Percentiles rank a stretch among this genome's conserved stretches.
These are phyloP conservation scores for Drosophila ogumai DNA, from an alignment of 1,140 invertebrate genomes.

Conservation along the genomic window DNA sequence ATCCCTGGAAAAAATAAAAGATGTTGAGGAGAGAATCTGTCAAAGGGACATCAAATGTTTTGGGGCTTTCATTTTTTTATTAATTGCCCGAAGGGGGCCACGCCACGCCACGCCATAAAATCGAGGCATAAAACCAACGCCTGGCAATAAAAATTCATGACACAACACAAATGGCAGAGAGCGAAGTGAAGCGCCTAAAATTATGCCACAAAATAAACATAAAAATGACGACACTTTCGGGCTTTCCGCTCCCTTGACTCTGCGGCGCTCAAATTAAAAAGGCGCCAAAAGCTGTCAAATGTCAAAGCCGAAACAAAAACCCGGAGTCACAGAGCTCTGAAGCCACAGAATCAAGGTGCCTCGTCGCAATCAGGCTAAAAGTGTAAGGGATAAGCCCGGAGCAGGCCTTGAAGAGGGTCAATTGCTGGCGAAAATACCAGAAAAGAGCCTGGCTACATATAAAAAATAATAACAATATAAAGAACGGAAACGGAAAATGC, in stretches of 20 bases:
- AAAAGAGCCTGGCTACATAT: slow-evolving; percentile 24
- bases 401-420: slow-evolving; percentile 41
- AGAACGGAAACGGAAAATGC: slow-evolving; percentile 23
- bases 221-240: slow-evolving; percentile 54
- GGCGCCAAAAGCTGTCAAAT: slow-evolving; percentile 78
- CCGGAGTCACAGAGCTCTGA: slow-evolving; percentile 36
- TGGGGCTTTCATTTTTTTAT: slow-evolving; percentile 56
- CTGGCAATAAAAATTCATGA: slow-evolving; percentile 70
- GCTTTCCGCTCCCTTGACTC: slow-evolving; percentile 34
- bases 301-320: slow-evolving; percentile 49
- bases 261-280: slow-evolving; percentile 66
- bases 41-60: slow-evolving; percentile 38
- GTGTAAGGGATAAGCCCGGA: slow-evolving; percentile 60
- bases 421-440: slow-evolving; percentile 51
- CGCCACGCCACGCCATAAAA: slow-evolving; percentile 34
- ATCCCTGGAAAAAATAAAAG: slow-evolving; percentile 21
- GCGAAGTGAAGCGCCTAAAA: slow-evolving; percentile 42
- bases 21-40: slow-evolving; percentile 26
- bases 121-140: slow-evolving; percentile 53
- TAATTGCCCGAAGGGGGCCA: slow-evolving; percentile 55
- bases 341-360: slow-evolving; percentile 47
- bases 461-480: slow-evolving; percentile 47
- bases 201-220: slow-evolving; percentile 67
- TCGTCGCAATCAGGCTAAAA: slow-evolving; percentile 40
- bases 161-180: slow-evolving; percentile 54